Base-by-base conservation (phyloP, 1,140 invertebrate genomes). In the Coptotermes formosanus region DNA sequence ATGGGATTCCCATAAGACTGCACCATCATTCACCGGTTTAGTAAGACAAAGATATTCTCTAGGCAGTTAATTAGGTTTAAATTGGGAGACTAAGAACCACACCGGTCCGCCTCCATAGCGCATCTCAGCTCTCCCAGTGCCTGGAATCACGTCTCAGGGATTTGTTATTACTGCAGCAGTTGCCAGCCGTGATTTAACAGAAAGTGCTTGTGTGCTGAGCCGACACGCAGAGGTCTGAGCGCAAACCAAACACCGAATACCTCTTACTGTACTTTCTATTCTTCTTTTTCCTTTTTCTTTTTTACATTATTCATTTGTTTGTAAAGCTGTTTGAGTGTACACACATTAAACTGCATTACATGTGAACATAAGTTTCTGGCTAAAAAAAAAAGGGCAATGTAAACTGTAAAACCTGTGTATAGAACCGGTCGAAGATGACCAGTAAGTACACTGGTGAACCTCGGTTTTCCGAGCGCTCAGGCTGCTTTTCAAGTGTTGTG, bases 281-380 rank as follows among this genome's bases (percentile, higher is more conserved):
- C 9, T 75, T 8, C n/a, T 9, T 16, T 9, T 75, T 75, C 9
- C 9, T 75, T 7, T 69, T 9, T 75, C 52, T 55, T 12, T 75
- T 75, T 75, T 30, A 75, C 64, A 14, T 75, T 75, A 75, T 30
- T 30, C 64, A 64, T 64, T 23, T 64, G 64, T 75, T 75, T 75
- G 64, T 75, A 9, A 75, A 75, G 64, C 64, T 30, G 25, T 75
- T 30, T 30, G 64, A 75, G n/a, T 75, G 64, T 75, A 75, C 64
- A 75, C n/a, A 75, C 64, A 30, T 75, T 75, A 75, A 75, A 75
- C 30, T 75, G 64, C 64, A 75, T 75, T 75, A 75, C 64, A 75
- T 75, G 64, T 75, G 64, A 75, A 30, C 64, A 75, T 75, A 75
- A 30, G 64, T 30, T 75, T 30, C 64, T 16, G n/a, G n/a, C n/a